Percentiles rank a stretch among this genome's conserved stretches.
Conservation (phyloP, 64 coral and sea anemone genomes). For the Montipora foliosa region DNA sequence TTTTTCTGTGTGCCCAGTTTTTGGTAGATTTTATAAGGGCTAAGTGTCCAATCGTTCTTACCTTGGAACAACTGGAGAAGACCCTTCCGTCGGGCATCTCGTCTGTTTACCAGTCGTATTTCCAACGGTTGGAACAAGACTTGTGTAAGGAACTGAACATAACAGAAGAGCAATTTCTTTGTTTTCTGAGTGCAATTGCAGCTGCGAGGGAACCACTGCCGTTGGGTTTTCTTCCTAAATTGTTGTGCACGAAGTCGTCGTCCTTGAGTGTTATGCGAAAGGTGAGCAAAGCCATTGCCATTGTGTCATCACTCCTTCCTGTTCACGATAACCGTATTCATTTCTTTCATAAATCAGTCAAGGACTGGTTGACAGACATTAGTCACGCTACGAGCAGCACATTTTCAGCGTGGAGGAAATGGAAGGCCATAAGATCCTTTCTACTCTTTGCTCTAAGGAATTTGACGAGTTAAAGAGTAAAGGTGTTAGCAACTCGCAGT, state of each 20-base stretch:
- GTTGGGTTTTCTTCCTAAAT: background rate
- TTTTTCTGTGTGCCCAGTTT: background rate
- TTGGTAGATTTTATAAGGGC: background rate
- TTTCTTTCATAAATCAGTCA: slow-evolving; percentile 27
- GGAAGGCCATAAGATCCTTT: slow-evolving; percentile 20
- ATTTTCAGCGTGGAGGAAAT: background rate
- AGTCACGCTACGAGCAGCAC: background rate
- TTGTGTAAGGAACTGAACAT: background rate
- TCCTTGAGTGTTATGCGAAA: background rate
- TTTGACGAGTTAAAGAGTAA: background rate
- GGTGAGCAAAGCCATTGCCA: background rate
- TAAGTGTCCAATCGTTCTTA: background rate
- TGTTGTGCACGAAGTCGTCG: background rate
- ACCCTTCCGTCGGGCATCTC: background rate
- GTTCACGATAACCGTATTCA: slow-evolving; percentile 10
- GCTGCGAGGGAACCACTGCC: background rate
- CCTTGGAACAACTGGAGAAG: background rate
- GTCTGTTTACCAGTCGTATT: background rate
- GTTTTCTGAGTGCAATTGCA: background rate
- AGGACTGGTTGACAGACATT: slow-evolving; percentile 25
- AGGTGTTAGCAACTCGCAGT: background rate
- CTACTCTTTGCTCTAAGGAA: background rate
- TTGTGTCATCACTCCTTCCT: background rate
- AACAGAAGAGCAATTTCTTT: background rate
- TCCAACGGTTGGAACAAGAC: background rate